These are phyloP conservation scores for Drosophila sp. DNA, from an alignment of 1,140 invertebrate genomes.

Conservation along the genomic window DNA sequence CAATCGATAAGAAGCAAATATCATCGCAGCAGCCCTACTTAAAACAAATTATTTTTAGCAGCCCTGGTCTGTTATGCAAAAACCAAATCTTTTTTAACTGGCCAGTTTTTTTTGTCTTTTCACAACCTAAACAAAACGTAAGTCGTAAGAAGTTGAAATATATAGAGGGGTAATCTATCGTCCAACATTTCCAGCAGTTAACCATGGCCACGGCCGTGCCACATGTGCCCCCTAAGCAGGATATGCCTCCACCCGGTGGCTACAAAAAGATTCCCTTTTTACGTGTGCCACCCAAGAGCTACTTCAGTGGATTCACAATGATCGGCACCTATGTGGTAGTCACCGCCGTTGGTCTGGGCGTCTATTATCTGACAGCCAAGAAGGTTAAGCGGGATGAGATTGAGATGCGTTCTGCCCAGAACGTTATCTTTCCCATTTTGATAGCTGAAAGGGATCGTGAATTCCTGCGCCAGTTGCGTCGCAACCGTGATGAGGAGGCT, in stretches of 20 bases:
- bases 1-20: not conserved
- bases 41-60: conserved; percentile 3
- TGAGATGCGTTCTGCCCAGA: conserved; percentile 89
- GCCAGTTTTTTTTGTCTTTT: conserved; percentile 36
- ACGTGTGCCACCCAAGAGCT: conserved; percentile 88
- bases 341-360: conserved; percentile 84
- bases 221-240: conserved; percentile 86
- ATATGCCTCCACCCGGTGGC: conserved; percentile 93
- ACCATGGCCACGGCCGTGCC: conserved; percentile 69
- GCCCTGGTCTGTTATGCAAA: conserved; percentile 59
- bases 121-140: conserved; percentile 44
- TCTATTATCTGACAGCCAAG: conserved; percentile 86
- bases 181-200: conserved; percentile 46
- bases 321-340: conserved; percentile 86
- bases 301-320: conserved; percentile 86
- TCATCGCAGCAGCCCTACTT: not conserved
- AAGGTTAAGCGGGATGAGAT: conserved; percentile 85
- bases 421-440: conserved; percentile 90
- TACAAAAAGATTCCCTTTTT: conserved; percentile 90
- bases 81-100: conserved; percentile 10
- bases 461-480: conserved; percentile 91
- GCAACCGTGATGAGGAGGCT: conserved; percentile 92
- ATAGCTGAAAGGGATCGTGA: conserved; percentile 91
- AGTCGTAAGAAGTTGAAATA: not conserved
- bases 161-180: not conserved